These are phyloP conservation scores for Leptobrachium leishanense DNA, from an alignment of 2,113 vertebrate genomes.

Conservation along the genomic window DNA sequence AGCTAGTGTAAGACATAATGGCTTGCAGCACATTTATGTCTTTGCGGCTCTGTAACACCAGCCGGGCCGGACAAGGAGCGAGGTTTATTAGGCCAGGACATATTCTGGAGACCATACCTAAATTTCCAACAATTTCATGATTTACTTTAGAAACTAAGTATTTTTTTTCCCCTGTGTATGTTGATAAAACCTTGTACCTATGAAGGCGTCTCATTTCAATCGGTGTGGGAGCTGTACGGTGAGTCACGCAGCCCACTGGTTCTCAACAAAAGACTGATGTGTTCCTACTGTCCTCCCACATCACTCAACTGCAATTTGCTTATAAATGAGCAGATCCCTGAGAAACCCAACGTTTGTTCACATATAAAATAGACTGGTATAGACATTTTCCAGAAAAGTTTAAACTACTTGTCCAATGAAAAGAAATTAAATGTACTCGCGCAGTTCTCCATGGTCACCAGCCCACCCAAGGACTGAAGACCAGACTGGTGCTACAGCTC, in stretches of 20 bases:
- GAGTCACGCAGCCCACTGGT: constrained; percentile 20
- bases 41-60: too few relatives aligned
- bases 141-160: constrained; percentile 7
- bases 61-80: too few relatives aligned
- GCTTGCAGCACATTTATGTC: too few relatives aligned
- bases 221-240: constrained; percentile 20
- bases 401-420: too few relatives aligned
- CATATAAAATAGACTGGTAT: background rate
- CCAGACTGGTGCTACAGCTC: too few relatives aligned
- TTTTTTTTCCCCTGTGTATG: background rate
- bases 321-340: constrained; percentile 23
- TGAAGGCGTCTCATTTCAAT: constrained; percentile 2
- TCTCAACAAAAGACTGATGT: constrained; percentile 29
- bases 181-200: background rate
- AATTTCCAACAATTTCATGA: background rate
- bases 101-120: background rate
- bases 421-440: too few relatives aligned
- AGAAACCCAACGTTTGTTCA: constrained; percentile 2
- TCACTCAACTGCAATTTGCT: constrained; percentile 25
- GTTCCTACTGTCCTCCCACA: constrained; percentile 30
- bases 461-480: too few relatives aligned
- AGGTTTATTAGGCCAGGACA: too few relatives aligned
- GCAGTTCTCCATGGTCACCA: too few relatives aligned
- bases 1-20: too few relatives aligned
- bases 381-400: too few relatives aligned